Conservation (phyloP, 2,797 vertebrate species). For the Lepilemur ruficaudatus region DNA sequence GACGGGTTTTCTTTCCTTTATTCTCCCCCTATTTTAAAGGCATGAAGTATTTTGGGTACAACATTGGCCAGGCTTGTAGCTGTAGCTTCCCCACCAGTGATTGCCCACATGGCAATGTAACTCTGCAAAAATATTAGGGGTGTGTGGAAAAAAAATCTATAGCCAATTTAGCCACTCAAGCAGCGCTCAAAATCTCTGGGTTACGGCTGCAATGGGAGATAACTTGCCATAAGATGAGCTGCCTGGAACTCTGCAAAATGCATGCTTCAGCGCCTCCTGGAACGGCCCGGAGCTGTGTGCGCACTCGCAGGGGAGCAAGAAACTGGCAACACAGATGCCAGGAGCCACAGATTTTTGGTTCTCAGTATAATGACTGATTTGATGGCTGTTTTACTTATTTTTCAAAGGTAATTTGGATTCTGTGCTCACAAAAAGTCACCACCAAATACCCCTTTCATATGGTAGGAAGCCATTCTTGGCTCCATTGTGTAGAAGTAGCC, state of each 20-base stretch:
- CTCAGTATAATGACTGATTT: constrained; percentile 54
- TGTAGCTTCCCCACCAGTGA: constrained; percentile 31
- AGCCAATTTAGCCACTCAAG: constrained; percentile 61
- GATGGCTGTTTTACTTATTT: constrained; percentile 57
- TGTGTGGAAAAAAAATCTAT: constrained; percentile 37
- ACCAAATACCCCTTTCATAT: neutral
- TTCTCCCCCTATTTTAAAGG: neutral
- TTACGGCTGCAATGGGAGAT: constrained; percentile 70
- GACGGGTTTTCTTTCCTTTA: neutral
- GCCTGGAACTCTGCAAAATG: constrained; percentile 63
- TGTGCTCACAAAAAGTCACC: neutral
- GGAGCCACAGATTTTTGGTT: constrained; percentile 60
- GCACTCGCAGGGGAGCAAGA: constrained; percentile 48
- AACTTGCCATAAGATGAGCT: constrained; percentile 62
- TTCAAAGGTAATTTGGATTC: constrained; percentile 68
- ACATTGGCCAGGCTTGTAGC: neutral
- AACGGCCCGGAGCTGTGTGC: constrained; percentile 22
- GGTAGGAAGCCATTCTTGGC: neutral
- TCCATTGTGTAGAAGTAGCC: neutral
- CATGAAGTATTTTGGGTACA: neutral
- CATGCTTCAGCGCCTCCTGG: constrained; percentile 72
- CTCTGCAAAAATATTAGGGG: constrained; percentile 57
- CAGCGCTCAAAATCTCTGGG: constrained; percentile 60
- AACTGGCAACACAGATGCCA: constrained; percentile 7
- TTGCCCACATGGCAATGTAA: neutral